Evolutionary conservation across 2,888 invertebrate species (phyloP).

Genomic region (Acronicta aceris): DNA sequence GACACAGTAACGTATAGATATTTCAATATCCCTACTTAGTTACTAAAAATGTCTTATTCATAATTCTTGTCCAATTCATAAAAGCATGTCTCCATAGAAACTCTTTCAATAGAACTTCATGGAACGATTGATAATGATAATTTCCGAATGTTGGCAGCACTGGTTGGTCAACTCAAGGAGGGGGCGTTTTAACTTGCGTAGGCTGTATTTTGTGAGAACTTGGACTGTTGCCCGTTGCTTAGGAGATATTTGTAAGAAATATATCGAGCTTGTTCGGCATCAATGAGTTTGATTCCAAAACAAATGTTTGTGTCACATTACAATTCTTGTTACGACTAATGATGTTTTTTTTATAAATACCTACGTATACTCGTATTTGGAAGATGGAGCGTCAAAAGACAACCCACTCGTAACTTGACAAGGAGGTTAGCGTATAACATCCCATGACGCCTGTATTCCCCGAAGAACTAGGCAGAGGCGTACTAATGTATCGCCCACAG

Average conservation of each 20-base stretch:
- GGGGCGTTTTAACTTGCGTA: constrained; percentile 27
- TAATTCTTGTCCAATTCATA: background rate
- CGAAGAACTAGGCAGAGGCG: no score
- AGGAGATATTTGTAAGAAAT: constrained; percentile 27
- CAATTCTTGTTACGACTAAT: background rate
- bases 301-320: background rate
- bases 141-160: constrained; percentile 35
- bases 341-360: background rate
- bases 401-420: no score
- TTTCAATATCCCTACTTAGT: background rate
- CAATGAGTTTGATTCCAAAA: background rate
- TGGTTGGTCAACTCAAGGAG: constrained; percentile 20
- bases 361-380: no score
- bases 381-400: no score
- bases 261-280: constrained; percentile 1
- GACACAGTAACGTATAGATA: background rate
- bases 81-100: background rate
- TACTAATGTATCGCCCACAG: no score
- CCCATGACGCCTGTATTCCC: no score
- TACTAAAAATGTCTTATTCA: background rate
- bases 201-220: constrained; percentile 34
- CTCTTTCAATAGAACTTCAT: background rate
- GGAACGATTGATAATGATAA: constrained; percentile 27
- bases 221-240: constrained; percentile 37
- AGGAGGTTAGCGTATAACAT: no score